These are phyloP conservation scores for Murina feae DNA, from an alignment of 2,113 vertebrate species.

Conservation along the genomic window DNA sequence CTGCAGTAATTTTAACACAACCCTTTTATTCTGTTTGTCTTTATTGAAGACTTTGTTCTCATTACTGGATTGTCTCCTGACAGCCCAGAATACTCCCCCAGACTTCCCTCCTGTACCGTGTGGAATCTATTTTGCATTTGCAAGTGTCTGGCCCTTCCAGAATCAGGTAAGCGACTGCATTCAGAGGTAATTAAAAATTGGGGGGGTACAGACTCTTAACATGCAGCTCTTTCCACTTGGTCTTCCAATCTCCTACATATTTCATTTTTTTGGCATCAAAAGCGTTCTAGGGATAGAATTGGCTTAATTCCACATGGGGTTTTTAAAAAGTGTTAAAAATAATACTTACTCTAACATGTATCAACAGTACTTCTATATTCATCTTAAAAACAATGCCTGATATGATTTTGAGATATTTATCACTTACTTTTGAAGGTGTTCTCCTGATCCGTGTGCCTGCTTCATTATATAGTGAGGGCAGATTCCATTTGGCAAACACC, in stretches of 20 bases:
- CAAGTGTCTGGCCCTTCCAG: constrained; percentile 85
- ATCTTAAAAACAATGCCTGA: neutral
- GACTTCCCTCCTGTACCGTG: constrained; percentile 86
- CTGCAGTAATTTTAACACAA: constrained; percentile 60
- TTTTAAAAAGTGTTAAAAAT: neutral
- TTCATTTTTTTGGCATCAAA: constrained; percentile 21
- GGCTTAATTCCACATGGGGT: neutral
- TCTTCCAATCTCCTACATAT: neutral
- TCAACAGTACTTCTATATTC: neutral
- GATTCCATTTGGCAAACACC: neutral
- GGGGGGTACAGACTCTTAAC: neutral
- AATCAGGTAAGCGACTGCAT: constrained; percentile 83
- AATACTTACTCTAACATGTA: neutral
- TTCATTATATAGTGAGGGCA: neutral
- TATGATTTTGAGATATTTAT: neutral
- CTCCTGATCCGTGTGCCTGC: neutral
- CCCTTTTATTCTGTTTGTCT: constrained; percentile 61
- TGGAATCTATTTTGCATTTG: constrained; percentile 87
- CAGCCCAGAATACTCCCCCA: constrained; percentile 84
- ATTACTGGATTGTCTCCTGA: constrained; percentile 85
- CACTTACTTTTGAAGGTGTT: neutral
- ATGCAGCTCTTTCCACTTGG: neutral
- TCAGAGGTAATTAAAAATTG: constrained; percentile 40
- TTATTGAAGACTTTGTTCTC: constrained; percentile 82
- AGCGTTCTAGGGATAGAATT: neutral